phyloP scores from a whole-genome alignment of 2,888 invertebrate genomes.

The Alentia gelatinosa region DNA sequence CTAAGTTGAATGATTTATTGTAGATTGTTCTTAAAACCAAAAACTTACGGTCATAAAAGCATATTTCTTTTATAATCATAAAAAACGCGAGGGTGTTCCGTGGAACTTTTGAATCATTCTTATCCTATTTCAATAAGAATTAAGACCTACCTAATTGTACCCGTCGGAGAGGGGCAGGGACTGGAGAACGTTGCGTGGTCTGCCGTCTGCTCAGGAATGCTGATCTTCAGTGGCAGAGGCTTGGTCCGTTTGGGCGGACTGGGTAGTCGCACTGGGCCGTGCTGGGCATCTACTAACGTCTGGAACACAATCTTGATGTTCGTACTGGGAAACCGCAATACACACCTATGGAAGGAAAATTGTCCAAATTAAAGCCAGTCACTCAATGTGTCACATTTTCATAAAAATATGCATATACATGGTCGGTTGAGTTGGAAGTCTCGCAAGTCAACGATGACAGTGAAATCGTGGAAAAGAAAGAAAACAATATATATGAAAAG shows the following conservation, averaged over 20 bases:
- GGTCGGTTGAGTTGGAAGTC: no score
- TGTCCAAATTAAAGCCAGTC: not conserved
- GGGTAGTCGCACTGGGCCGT: conserved; percentile 48
- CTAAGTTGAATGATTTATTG: no score
- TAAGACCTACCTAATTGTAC: conserved; percentile 78
- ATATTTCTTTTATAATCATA: no score
- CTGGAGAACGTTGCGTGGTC: conserved; percentile 83
- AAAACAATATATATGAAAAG: no score
- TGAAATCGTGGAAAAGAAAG: no score
- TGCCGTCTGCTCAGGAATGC: conserved; percentile 87
- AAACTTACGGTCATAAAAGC: no score
- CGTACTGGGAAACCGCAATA: conserved; percentile 97
- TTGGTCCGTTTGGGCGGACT: conserved; percentile 60
- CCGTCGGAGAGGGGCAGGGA: conserved; percentile 81
- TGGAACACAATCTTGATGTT: conserved; percentile 96
- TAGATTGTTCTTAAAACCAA: no score
- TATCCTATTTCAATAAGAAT: not conserved
- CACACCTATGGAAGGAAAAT: conserved; percentile 87
- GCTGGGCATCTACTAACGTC: conserved; percentile 89
- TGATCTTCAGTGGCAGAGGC: conserved; percentile 87
- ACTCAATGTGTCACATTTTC: no score
- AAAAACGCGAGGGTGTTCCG: no score
- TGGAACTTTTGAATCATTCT: no score
- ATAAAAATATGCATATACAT: no score
- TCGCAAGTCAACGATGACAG: no score